phyloP scores from a whole-genome alignment of 2,797 vertebrate species.

The Cossypha niveicapilla region DNA sequence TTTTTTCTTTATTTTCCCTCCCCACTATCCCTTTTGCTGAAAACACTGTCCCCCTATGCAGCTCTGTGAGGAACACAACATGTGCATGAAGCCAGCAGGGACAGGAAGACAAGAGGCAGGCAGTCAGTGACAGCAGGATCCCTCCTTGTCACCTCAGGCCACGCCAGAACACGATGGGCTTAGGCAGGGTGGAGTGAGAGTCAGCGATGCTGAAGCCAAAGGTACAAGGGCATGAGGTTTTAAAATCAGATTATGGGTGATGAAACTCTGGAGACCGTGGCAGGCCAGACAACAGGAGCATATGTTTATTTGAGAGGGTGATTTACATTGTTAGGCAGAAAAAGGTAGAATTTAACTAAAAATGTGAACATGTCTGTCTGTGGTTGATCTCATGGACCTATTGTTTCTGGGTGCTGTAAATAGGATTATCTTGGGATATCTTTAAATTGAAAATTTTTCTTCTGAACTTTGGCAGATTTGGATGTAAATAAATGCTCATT shows the following conservation, averaged over 20 bases:
- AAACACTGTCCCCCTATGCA: neutral
- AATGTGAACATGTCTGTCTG: accelerated
- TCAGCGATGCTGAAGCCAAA: neutral
- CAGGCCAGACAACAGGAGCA: neutral
- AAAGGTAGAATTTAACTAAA: neutral
- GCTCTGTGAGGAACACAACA: neutral
- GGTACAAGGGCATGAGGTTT: neutral
- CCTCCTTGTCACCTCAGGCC: conserved; percentile 36
- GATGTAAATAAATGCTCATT: neutral
- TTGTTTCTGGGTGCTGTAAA: neutral
- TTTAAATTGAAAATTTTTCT: neutral
- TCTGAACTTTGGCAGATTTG: neutral
- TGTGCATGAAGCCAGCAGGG: neutral
- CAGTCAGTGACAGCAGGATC: neutral
- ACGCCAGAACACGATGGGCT: accelerated
- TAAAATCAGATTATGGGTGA: neutral
- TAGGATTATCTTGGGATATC: neutral
- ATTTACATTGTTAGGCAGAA: neutral
- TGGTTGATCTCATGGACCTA: neutral
- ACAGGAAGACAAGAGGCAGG: neutral
- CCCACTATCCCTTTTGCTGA: neutral
- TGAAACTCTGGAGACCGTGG: neutral
- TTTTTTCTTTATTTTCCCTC: neutral
- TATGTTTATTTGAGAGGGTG: neutral
- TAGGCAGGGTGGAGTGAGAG: neutral